Evolutionary conservation across 1,140 invertebrate genomes (phyloP).

Genomic region (Cydia fagiglandana): DNA sequence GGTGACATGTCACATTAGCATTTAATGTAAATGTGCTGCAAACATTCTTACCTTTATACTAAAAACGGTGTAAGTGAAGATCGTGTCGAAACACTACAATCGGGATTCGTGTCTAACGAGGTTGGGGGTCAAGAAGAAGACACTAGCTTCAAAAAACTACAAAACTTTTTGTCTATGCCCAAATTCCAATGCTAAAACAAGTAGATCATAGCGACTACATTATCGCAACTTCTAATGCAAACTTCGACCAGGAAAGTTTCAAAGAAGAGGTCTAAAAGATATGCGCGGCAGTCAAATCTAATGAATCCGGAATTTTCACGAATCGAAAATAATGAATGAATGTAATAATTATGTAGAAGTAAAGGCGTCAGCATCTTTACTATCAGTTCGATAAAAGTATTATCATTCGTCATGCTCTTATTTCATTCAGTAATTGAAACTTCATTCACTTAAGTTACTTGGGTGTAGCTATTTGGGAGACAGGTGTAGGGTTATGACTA

Average conservation of each 20-base stretch:
- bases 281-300: constrained; percentile 70
- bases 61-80: constrained; percentile 21
- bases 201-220: constrained; percentile 75
- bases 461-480: constrained; percentile 15
- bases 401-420: constrained; percentile 64
- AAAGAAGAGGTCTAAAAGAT: constrained; percentile 65
- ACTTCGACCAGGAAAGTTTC: constrained; percentile 71
- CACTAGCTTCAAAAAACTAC: constrained; percentile 76
- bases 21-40: constrained; percentile 16
- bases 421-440: constrained; percentile 37
- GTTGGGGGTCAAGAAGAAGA: constrained; percentile 65
- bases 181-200: constrained; percentile 74
- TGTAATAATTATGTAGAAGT: constrained; percentile 46
- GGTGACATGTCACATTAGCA: constrained; percentile 18
- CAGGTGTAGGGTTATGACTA: constrained; percentile 16
- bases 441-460: constrained; percentile 20
- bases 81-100: constrained; percentile 44
- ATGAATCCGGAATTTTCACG: constrained; percentile 72
- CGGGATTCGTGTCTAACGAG: constrained; percentile 57
- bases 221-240: constrained; percentile 74
- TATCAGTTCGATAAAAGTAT: constrained; percentile 45
- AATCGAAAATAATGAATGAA: constrained; percentile 64
- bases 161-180: constrained; percentile 70
- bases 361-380: constrained; percentile 49
- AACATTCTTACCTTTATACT: constrained; percentile 21